Base-by-base conservation (phyloP, 1,140 invertebrate species). In the Apocrypta bakeri region DNA sequence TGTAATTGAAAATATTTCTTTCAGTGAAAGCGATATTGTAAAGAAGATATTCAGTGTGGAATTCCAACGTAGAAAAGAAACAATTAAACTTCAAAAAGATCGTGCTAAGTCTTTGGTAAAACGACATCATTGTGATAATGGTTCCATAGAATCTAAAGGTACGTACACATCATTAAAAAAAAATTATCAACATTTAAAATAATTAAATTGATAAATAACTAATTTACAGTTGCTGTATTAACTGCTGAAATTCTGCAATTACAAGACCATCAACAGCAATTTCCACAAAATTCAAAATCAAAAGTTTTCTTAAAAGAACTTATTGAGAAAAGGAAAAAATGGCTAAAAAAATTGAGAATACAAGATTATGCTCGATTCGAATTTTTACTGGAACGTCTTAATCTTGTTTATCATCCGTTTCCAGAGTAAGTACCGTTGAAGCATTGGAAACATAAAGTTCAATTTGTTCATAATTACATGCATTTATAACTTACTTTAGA, bases 301-400 rank as follows among this genome's bases (percentile, higher is more conserved):
- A 95, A 94, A 90, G 90, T 92, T 8, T 85, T 85, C 40, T 91
- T 96, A 29, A 95, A 96, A 87, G 95, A 96, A 89, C 87, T 95
- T 3, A 97, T 98, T 74, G 95, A 96, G 29, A 95, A 94, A 88
- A 93, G 97, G 71, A 96, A 95, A 86, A 96, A 96, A 87, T 90
- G 93, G 40, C 88, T 98, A 4, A 96, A 94, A 85, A 90, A 92
- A 78, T 88, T 98, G 27, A 91, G 96, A 40, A 91, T 91, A 56
- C 93, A 93, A 91, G 97, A 98, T 89, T 97, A 97, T 89, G 95
- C 95, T 85, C 94, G 95, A 69, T 98, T 96, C 89, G 96, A 97
- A 90, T 98, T 96, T 96, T 85, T 98, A n/a, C 87, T 98, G 11
- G 96, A 97, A 85, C 94, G 95, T 88, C 89, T 98, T 1, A 95